phyloP scores from a whole-genome alignment of 2,888 invertebrate genomes.

The Bibio marci region DNA sequence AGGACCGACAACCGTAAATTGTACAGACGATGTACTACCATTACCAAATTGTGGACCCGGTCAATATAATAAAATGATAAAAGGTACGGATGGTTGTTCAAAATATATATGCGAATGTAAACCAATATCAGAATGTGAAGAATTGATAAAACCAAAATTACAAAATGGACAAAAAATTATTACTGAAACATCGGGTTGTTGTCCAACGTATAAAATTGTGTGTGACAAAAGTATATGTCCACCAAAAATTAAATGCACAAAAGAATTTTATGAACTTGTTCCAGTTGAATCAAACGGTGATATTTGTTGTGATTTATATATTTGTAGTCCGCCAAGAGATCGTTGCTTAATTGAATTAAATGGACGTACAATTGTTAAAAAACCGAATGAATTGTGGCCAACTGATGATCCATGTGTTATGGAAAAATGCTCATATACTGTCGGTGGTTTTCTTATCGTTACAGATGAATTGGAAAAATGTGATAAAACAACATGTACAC shows the following conservation, averaged over 20 bases:
- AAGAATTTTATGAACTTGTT: slow-evolving; percentile 36
- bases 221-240: slow-evolving; percentile 51
- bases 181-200: slow-evolving; percentile 50
- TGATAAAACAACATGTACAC: slow-evolving; percentile 17
- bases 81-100: slow-evolving; percentile 51
- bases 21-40: slow-evolving; percentile 38
- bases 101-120: slow-evolving; percentile 65
- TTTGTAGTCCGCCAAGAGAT: slow-evolving; percentile 40
- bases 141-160: slow-evolving; percentile 29
- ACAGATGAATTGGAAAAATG: slow-evolving; percentile 19
- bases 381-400: slow-evolving; percentile 30
- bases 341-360: slow-evolving; percentile 23
- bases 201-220: slow-evolving; percentile 39
- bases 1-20: slow-evolving; percentile 23
- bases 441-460: slow-evolving; percentile 18
- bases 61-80: slow-evolving; percentile 45
- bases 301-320: slow-evolving; percentile 47
- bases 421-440: slow-evolving; percentile 22
- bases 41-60: slow-evolving; percentile 52
- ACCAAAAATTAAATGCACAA: slow-evolving; percentile 23
- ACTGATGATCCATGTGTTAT: slow-evolving; percentile 30
- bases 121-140: slow-evolving; percentile 49
- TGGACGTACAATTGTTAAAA: slow-evolving; percentile 20
- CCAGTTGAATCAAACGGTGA: slow-evolving; percentile 18
- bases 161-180: slow-evolving; percentile 44